Evolutionary conservation across 2,113 vertebrate species (phyloP).

Genomic region (Haemorhous mexicanus): DNA sequence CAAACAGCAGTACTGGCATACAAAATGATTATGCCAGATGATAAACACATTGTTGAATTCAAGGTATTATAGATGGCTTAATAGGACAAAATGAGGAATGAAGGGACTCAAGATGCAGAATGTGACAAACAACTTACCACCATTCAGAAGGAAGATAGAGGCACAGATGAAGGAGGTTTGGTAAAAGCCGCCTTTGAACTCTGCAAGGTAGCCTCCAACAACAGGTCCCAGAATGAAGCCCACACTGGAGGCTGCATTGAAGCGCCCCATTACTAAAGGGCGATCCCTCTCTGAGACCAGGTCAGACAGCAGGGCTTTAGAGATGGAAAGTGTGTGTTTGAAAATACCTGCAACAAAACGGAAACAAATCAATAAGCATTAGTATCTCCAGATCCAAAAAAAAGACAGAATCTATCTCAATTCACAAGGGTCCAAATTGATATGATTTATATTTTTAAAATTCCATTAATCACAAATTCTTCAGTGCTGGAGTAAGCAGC

Average conservation of each 20-base stretch:
- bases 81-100: neutral
- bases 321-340: slow-evolving; percentile 94
- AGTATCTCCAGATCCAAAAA: neutral
- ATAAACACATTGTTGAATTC: neutral
- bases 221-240: slow-evolving; percentile 95
- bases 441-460: neutral
- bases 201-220: slow-evolving; percentile 90
- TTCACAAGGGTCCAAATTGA: neutral
- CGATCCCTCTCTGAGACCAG: slow-evolving; percentile 87
- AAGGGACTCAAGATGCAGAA: neutral
- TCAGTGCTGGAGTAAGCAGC: neutral
- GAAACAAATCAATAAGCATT: neutral
- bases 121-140: slow-evolving; percentile 73
- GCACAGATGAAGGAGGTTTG: slow-evolving; percentile 84
- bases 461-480: neutral
- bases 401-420: neutral
- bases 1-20: neutral
- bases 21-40: neutral
- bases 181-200: slow-evolving; percentile 88
- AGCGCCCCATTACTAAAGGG: slow-evolving; percentile 88
- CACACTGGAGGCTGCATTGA: slow-evolving; percentile 88
- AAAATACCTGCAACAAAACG: slow-evolving; percentile 83
- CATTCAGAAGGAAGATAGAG: slow-evolving; percentile 88
- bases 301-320: slow-evolving; percentile 92
- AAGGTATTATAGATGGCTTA: neutral